phyloP scores from a whole-genome alignment of 2,797 vertebrate genomes.

The Acanthurus lineatus region DNA sequence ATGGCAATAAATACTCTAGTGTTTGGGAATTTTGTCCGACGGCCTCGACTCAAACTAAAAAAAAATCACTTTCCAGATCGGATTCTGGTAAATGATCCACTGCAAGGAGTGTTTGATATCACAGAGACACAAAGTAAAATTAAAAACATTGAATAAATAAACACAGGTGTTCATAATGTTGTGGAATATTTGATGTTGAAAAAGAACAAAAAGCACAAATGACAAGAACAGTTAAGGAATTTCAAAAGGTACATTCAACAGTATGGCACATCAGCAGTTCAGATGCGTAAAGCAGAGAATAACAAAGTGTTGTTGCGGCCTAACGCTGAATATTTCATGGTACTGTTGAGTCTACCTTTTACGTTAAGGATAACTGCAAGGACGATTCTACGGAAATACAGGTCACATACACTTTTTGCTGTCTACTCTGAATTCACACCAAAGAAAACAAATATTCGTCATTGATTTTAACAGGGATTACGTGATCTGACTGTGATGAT shows the following conservation, averaged over 20 bases:
- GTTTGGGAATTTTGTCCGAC: slow-evolving; percentile 5
- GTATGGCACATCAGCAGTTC: slow-evolving; percentile 56
- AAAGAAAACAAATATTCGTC: slow-evolving; percentile 37
- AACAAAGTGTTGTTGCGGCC: slow-evolving; percentile 6
- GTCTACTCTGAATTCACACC: slow-evolving; percentile 51
- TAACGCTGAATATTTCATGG: not conserved
- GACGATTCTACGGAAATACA: slow-evolving; percentile 47
- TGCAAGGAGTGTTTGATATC: slow-evolving; percentile 62
- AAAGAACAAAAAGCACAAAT: slow-evolving; percentile 32
- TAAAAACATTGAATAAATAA: slow-evolving; percentile 61
- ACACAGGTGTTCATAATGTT: slow-evolving; percentile 30
- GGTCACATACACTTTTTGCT: slow-evolving; percentile 39
- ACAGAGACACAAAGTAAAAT: slow-evolving; percentile 28
- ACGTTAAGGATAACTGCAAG: slow-evolving; percentile 5
- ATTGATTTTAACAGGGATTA: slow-evolving; percentile 38
- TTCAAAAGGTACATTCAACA: slow-evolving; percentile 69
- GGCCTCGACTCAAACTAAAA: slow-evolving; percentile 9
- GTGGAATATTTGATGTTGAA: slow-evolving; percentile 57
- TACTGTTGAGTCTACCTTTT: slow-evolving; percentile 66
- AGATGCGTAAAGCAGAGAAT: slow-evolving; percentile 9
- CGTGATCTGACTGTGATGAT: slow-evolving; percentile 5
- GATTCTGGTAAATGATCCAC: slow-evolving; percentile 26
- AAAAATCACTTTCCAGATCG: slow-evolving; percentile 19
- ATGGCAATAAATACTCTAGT: slow-evolving; percentile 66
- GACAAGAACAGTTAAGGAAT: slow-evolving; percentile 4